These are phyloP conservation scores for Heterocephalus glaber DNA, from an alignment of 2,113 vertebrate species.

Conservation along the genomic window DNA sequence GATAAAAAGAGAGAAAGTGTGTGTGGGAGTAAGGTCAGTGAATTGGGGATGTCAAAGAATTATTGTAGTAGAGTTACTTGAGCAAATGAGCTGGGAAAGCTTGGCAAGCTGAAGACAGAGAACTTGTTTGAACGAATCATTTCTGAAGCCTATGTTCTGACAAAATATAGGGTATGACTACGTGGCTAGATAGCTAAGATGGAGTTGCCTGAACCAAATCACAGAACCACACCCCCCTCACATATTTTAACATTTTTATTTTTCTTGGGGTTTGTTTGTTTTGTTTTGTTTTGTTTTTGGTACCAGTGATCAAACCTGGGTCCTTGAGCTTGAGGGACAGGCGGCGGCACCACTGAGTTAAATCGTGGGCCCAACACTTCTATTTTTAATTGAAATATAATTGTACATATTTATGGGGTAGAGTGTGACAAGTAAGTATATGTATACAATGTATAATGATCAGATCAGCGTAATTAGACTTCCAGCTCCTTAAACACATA, in stretches of 20 bases:
- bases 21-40: neutral
- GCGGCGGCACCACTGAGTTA: no score
- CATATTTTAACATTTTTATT: neutral
- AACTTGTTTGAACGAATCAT: conserved; percentile 4
- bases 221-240: conserved; percentile 19
- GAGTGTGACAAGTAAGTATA: neutral
- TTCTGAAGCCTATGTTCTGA: conserved; percentile 29
- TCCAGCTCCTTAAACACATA: neutral
- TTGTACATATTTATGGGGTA: neutral
- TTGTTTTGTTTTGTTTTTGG: no score
- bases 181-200: neutral
- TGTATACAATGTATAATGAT: neutral
- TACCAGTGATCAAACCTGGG: no score
- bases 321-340: no score
- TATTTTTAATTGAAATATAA: neutral
- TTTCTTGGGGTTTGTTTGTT: no score
- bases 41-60: conserved; percentile 28
- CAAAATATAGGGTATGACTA: neutral
- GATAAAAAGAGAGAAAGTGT: conserved; percentile 28
- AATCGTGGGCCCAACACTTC: no score
- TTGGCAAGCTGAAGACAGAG: neutral
- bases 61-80: neutral
- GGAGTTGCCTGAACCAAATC: neutral
- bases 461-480: neutral
- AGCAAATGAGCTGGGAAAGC: conserved; percentile 17